Evolutionary conservation across 1,140 invertebrate species (phyloP).

Genomic region (Atopsyche davidsoni): DNA sequence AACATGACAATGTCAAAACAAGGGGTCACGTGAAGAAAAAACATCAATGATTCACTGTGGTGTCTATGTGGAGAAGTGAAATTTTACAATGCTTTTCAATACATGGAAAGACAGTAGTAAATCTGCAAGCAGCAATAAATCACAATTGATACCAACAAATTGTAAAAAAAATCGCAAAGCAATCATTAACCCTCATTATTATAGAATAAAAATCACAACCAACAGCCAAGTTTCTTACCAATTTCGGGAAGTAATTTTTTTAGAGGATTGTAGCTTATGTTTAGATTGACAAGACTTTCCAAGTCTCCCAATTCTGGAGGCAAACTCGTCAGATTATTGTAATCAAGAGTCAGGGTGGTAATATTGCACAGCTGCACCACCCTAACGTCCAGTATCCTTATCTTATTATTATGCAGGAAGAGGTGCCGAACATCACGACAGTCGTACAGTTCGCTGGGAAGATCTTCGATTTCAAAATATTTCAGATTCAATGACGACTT

Average conservation of each 20-base stretch:
- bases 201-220: neutral
- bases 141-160: neutral
- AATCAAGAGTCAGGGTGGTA: slow-evolving; percentile 52
- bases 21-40: too few relatives aligned
- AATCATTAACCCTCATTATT: neutral
- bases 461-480: too few relatives aligned
- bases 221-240: slow-evolving; percentile 36
- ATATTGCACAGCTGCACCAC: slow-evolving; percentile 40
- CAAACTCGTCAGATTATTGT: slow-evolving; percentile 62
- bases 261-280: slow-evolving; percentile 78
- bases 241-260: slow-evolving; percentile 60
- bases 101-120: too few relatives aligned
- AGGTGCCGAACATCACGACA: too few relatives aligned
- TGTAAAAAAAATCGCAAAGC: neutral
- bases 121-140: neutral
- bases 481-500: too few relatives aligned
- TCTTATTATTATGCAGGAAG: too few relatives aligned
- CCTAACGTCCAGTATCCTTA: too few relatives aligned
- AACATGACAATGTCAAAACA: too few relatives aligned
- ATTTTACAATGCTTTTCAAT: too few relatives aligned
- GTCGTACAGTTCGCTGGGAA: too few relatives aligned
- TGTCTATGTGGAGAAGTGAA: too few relatives aligned
- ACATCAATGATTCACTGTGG: too few relatives aligned
- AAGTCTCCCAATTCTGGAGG: slow-evolving; percentile 53
- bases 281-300: slow-evolving; percentile 66